Evolutionary conservation across 2,888 invertebrate species (phyloP).

Genomic region (Pasiphila rectangulata): DNA sequence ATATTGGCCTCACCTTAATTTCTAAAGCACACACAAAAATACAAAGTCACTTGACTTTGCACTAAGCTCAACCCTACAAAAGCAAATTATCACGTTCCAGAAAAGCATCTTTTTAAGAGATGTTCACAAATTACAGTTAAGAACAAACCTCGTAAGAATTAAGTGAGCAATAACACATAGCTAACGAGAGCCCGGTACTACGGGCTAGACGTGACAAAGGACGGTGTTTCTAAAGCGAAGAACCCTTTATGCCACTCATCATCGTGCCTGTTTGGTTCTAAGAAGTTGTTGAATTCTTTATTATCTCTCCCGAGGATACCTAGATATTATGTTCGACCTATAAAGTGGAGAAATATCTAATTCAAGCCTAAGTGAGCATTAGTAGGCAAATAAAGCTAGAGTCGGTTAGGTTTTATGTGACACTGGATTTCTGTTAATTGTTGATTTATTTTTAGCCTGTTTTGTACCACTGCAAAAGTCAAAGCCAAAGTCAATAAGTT

Average conservation of each 20-base stretch:
- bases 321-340: too few species aligned
- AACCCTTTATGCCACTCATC: constrained; percentile 40
- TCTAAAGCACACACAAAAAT: constrained; percentile 14
- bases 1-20: too few species aligned
- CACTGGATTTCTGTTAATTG: too few species aligned
- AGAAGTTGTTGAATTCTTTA: too few species aligned
- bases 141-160: constrained; percentile 50
- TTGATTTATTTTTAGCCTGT: too few species aligned
- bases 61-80: constrained; percentile 19
- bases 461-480: too few species aligned
- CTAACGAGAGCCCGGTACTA: constrained; percentile 50
- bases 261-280: constrained; percentile 32
- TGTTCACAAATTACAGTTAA: constrained; percentile 44
- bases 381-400: too few species aligned
- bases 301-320: too few species aligned
- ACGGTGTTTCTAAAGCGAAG: constrained; percentile 41
- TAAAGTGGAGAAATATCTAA: too few species aligned
- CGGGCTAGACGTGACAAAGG: constrained; percentile 51
- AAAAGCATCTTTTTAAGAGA: constrained; percentile 38
- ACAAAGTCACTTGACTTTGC: constrained; percentile 19
- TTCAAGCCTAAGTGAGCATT: too few species aligned
- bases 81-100: constrained; percentile 36
- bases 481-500: too few species aligned
- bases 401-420: too few species aligned
- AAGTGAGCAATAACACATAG: constrained; percentile 58